Evolutionary conservation across 2,113 vertebrate species (phyloP).

Genomic region (Hydropotes inermis): DNA sequence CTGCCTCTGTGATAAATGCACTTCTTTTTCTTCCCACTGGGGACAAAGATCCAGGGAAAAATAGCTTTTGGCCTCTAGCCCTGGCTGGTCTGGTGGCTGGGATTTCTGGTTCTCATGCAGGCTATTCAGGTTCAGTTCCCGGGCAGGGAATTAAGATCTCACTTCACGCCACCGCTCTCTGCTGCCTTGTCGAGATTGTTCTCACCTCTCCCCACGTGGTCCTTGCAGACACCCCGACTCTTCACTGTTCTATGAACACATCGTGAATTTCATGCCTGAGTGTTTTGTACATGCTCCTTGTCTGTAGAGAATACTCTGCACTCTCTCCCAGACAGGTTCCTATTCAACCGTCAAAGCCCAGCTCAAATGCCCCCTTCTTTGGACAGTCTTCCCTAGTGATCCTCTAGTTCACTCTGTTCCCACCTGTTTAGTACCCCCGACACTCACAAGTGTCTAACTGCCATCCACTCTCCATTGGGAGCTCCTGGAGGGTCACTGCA

Average conservation of each 20-base stretch:
- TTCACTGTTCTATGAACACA: rapidly evolving
- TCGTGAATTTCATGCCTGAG: background rate
- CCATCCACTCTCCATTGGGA: rapidly evolving
- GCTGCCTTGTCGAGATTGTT: background rate
- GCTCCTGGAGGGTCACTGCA: rapidly evolving
- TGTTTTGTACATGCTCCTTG: background rate
- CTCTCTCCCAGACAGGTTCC: background rate
- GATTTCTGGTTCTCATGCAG: background rate
- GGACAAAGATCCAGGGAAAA: background rate
- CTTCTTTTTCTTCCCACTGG: rapidly evolving
- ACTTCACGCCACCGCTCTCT: rapidly evolving
- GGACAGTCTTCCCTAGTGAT: background rate
- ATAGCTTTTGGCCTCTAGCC: background rate
- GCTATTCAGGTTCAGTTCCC: background rate
- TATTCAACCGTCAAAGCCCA: background rate
- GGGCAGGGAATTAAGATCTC: background rate
- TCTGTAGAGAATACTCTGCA: background rate
- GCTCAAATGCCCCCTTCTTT: background rate
- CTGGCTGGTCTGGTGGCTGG: background rate
- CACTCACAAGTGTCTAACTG: background rate
- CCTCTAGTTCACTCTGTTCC: background rate
- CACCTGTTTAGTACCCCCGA: background rate
- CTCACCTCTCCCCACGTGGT: rapidly evolving
- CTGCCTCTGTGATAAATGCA: background rate
- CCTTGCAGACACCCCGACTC: rapidly evolving